Percentiles rank a stretch among this genome's conserved stretches.
These are phyloP conservation scores for Alectoris magna DNA, from an alignment of 2,797 vertebrate genomes.

Conservation along the genomic window DNA sequence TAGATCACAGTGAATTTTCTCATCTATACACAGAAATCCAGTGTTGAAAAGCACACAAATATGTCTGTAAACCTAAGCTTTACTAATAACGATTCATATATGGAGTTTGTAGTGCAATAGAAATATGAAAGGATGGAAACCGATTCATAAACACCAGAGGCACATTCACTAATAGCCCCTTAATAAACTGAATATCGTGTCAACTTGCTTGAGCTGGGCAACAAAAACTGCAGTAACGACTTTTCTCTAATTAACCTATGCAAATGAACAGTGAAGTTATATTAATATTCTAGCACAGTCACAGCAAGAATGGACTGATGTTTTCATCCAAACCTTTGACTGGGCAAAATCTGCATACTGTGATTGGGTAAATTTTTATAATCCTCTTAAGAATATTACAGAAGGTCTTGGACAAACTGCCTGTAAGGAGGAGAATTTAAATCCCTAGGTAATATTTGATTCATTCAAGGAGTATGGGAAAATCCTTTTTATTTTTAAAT, in stretches of 20 bases:
- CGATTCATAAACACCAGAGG: not conserved
- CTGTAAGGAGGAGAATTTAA: not conserved
- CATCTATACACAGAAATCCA: not conserved
- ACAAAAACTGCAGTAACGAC: not conserved
- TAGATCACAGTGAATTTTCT: not conserved
- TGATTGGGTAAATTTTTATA: not conserved
- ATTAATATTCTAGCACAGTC: not conserved
- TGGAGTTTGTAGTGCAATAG: not conserved
- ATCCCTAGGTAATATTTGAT: not conserved
- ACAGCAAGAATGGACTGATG: not conserved
- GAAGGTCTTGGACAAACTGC: not conserved
- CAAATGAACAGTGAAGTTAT: not conserved
- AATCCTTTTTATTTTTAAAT: not conserved
- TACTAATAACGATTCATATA: not conserved
- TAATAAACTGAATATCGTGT: not conserved
- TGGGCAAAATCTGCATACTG: not conserved
- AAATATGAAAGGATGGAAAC: not conserved
- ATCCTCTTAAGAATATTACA: conserved; percentile 5
- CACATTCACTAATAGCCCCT: not conserved
- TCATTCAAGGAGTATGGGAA: not conserved
- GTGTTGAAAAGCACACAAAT: not conserved
- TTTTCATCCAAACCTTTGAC: not conserved
- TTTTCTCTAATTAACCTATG: not conserved
- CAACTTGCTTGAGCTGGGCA: not conserved
- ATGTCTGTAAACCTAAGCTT: not conserved